Evolutionary conservation across 2,888 invertebrate species (phyloP), one percentile per base, ranked within the genome.

Genomic region (Petrolisthes manimaculis): DNA sequence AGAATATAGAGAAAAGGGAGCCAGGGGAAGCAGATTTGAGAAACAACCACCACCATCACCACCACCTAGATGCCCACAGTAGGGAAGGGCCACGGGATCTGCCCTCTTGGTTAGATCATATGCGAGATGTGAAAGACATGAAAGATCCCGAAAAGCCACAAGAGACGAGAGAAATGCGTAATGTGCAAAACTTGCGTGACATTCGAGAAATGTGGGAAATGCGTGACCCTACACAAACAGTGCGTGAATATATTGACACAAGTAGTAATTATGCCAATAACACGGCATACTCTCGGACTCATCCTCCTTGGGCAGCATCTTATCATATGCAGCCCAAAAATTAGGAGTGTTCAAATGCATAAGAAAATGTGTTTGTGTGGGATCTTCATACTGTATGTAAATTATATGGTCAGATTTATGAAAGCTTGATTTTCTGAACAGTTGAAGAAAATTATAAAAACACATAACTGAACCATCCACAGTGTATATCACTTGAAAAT

Each of bases 211-310:
- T 88, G 81, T 77, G 88, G 81, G 88, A 88, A 37, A 81, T 88
- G n/a, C 84, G 88, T 61, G 88, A 88, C 53, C 81, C 88, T 18
- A 84, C 80, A 81, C 88, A 88, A 81, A 84, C 84, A 24, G 88
- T 88, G 55, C 88, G 88, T 5, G 88, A 88, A 53, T 88, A 75
- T 71, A 88, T 88, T 81, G 88, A 88, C 54, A 78, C 84, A 71
- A 88, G 74, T 78, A 75, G 84, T 77, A 81, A 77, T 75, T 88
- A 84, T 54, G 54, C 88, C 55, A 88, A 84, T 81, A 88, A 88
- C 67, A 74, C 84, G 61, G 81, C 84, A n/a, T 88, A 84, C 74
- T 84, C 88, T 61, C 80, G 84, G 75, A 88, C 88, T 84, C 88
- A 80, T 55, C 69, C 88, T 67, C 88, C 80, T 54, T 88, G 88